phyloP scores from a whole-genome alignment of 2,113 vertebrate genomes.

The Callopanchax toddi region DNA sequence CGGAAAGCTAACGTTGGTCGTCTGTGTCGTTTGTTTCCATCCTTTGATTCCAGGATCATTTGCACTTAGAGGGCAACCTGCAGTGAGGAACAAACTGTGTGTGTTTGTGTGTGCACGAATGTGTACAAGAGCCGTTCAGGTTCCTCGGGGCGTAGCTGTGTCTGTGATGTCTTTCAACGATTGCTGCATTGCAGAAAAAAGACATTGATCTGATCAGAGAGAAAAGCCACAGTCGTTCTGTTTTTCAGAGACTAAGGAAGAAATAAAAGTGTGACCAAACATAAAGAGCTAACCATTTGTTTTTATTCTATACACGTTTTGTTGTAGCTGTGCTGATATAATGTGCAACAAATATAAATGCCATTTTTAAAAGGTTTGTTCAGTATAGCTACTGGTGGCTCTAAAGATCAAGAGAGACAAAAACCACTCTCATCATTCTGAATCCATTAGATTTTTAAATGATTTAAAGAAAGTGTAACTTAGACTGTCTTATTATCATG shows the following conservation, averaged over 20 bases:
- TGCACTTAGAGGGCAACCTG: slow-evolving; percentile 53
- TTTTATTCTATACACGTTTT: slow-evolving; percentile 7
- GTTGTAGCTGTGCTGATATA: slow-evolving; percentile 19
- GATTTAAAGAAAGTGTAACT: neutral
- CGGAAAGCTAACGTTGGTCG: slow-evolving; percentile 22
- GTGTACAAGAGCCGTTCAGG: slow-evolving; percentile 38
- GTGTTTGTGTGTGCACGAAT: slow-evolving; percentile 18
- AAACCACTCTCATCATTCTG: neutral
- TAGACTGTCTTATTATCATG: too few species aligned
- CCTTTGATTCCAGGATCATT: slow-evolving; percentile 51
- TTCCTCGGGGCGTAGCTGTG: slow-evolving; percentile 52
- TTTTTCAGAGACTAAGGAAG: slow-evolving; percentile 16
- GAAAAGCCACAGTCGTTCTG: slow-evolving; percentile 54
- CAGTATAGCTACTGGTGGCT: neutral
- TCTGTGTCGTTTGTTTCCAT: slow-evolving; percentile 31
- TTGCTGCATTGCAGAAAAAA: slow-evolving; percentile 74
- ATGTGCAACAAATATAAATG: neutral
- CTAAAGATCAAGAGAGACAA: neutral
- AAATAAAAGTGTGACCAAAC: slow-evolving; percentile 34
- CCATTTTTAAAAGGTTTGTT: neutral
- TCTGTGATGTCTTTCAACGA: slow-evolving; percentile 63
- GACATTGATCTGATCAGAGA: slow-evolving; percentile 75
- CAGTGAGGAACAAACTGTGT: slow-evolving; percentile 38
- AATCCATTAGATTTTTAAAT: neutral
- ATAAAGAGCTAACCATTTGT: slow-evolving; percentile 2